phyloP scores from a whole-genome alignment of 2,888 invertebrate genomes.

The Thereva unica region DNA sequence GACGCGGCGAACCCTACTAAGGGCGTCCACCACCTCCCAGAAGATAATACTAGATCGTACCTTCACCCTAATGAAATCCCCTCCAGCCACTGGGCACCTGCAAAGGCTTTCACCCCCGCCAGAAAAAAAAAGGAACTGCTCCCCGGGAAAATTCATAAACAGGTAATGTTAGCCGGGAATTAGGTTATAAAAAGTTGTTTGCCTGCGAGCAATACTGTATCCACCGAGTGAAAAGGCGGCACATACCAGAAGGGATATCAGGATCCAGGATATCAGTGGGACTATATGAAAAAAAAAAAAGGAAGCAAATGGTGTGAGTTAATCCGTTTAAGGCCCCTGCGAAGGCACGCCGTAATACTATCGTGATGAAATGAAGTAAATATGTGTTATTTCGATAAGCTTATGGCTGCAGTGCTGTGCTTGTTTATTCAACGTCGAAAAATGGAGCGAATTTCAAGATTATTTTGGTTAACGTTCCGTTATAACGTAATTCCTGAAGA shows the following conservation, averaged over 20 bases:
- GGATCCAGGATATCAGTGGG: neutral
- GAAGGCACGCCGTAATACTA: neutral
- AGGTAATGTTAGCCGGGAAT: conserved; percentile 14
- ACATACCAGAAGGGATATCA: neutral
- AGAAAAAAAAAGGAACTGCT: neutral
- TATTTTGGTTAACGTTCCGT: no score
- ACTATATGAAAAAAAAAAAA: neutral
- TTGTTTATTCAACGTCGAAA: no score
- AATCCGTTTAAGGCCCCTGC: no score
- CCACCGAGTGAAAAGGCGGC: neutral
- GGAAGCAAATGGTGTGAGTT: no score
- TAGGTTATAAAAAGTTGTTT: conserved; percentile 19
- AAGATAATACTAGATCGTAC: neutral
- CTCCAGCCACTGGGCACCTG: conserved; percentile 1
- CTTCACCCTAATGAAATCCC: neutral
- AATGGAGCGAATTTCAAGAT: no score
- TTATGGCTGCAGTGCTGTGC: no score
- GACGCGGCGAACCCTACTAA: no score
- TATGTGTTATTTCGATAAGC: no score
- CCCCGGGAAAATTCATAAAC: conserved; percentile 14
- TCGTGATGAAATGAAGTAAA: no score
- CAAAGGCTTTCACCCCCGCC: conserved; percentile 9
- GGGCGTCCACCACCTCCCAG: neutral
- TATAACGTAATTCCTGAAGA: no score
- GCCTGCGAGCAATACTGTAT: conserved; percentile 8